These are phyloP conservation scores for Thysanoteuthis rhombus DNA, from an alignment of 2,888 invertebrate species.

Conservation along the genomic window DNA sequence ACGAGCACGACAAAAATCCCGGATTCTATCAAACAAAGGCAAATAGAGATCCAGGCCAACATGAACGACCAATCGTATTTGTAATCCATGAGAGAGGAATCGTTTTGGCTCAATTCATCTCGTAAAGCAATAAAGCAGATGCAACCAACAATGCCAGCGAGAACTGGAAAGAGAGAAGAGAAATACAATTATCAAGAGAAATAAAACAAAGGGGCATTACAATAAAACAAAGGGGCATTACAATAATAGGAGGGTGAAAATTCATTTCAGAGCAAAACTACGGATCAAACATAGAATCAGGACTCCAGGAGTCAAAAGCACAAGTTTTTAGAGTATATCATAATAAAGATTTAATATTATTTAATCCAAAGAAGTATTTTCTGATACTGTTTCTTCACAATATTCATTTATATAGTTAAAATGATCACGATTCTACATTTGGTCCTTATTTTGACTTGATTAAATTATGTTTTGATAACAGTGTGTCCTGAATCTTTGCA, in stretches of 20 bases:
- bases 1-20: constrained; percentile 16
- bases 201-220: not conserved
- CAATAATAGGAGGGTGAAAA: not conserved
- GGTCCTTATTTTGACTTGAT: too few relatives aligned
- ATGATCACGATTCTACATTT: too few relatives aligned
- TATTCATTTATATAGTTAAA: too few relatives aligned
- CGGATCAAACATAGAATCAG: too few relatives aligned
- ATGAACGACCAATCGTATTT: constrained; percentile 22
- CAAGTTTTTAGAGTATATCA: too few relatives aligned
- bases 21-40: not conserved
- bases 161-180: not conserved
- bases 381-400: too few relatives aligned
- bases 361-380: too few relatives aligned
- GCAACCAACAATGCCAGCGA: constrained; percentile 1
- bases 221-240: not conserved
- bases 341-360: too few relatives aligned
- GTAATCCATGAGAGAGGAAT: not conserved
- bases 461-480: too few relatives aligned
- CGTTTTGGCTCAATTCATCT: not conserved
- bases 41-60: constrained; percentile 21
- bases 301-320: too few relatives aligned
- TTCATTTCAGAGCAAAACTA: not conserved
- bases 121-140: constrained; percentile 25
- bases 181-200: not conserved
- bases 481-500: too few relatives aligned